Base-by-base conservation (phyloP, 2,797 vertebrate species). In the Atherinosoma microstoma region DNA sequence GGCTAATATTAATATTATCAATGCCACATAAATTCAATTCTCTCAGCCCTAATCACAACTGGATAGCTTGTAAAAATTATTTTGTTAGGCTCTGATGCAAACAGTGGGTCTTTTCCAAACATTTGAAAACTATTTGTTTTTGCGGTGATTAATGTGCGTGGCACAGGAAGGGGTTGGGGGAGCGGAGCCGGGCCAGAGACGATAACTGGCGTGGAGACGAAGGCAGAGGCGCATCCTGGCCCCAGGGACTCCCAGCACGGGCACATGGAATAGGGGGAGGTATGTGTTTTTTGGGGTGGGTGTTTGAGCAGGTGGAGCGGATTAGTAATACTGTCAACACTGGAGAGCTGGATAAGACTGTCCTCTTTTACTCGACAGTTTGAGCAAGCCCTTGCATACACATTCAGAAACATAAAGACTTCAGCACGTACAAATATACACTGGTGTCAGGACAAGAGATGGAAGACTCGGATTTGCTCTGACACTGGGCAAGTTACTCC, bases 221-320 rank as follows among this genome's bases (percentile, higher is more conserved):
- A 89, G 91, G 87, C 88, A 90, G 86, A 87, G 83, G 87, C 53
- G 62, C 80, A 80, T 78, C 61, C 65, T 80, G 91, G 93, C 93
- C 93, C 89, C 82, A 84, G 94, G 94, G 91, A 89, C 82, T 79
- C 83, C 90, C 89, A 42, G 85, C 86, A 47, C 82, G 81, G 86
- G 87, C 86, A 81, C 79, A 90, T 83, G 80, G 84, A 82, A 65
- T 77, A 87, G 88, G 89, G 82, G 89, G 91, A 72, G 87, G 83
- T 85, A 75, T 86, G 87, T 92, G 91, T 86, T 93, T 92, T 93
- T 90, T 84, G 83, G 81, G 91, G 88, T 79, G 86, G 75, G 81
- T 95, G 92, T 98, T 99, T 99, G 97, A 98, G 96, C 97, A 99
- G 97, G 97, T 98, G 97, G 97, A 96, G 96, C 95, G 97, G 97